Base-by-base conservation (phyloP, 2,888 invertebrate genomes). In the Megastigmus dorsalis region DNA sequence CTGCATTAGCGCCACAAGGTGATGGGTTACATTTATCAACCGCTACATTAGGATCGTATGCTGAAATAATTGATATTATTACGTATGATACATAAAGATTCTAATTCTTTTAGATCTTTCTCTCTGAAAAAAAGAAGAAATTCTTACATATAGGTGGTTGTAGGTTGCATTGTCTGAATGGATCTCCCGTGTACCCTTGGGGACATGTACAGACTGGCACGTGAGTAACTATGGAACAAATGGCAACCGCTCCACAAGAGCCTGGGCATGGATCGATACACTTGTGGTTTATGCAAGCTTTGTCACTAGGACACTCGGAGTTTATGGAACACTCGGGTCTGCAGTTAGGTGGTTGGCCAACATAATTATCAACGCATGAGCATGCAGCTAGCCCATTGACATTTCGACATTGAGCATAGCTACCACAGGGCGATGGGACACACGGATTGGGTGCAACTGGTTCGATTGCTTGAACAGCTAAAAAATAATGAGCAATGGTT, bases 1-100 rank as follows among this genome's bases (percentile, higher is more conserved):
- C 89, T 1, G 96, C 95, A 85, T 96, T 97, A 0, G 94, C 89
- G 36, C 96, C 97, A 84, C 97, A 97, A 1, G 96, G 95, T 41
- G 95, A 95, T 68, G 95, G 95, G 84, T 95, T 93, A 84, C 95
- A 96, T 0, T 95, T 95, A 82, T 93, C 93, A 1, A 36, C 18
- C 1, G 9, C 9, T 13, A 95, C 95, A 65, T 62, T 66, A 54
- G 66, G 57, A 33, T 78, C 69, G 23, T 43, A 65, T 50, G 45
- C 79, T 79, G 66, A 20, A 76, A 79, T 62, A 26, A 62, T 63
- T 18, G n/a, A 28, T 18, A 54, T 43, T 52, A 20, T 6, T n/a
- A n/a, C n/a, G n/a, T n/a, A n/a, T n/a, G n/a, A n/a, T n/a, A n/a
- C n/a, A n/a, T n/a, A n/a, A n/a, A n/a, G n/a, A n/a, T n/a, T n/a